Conservation (phyloP, 1,140 invertebrate species). For the Dreissena polymorpha region DNA sequence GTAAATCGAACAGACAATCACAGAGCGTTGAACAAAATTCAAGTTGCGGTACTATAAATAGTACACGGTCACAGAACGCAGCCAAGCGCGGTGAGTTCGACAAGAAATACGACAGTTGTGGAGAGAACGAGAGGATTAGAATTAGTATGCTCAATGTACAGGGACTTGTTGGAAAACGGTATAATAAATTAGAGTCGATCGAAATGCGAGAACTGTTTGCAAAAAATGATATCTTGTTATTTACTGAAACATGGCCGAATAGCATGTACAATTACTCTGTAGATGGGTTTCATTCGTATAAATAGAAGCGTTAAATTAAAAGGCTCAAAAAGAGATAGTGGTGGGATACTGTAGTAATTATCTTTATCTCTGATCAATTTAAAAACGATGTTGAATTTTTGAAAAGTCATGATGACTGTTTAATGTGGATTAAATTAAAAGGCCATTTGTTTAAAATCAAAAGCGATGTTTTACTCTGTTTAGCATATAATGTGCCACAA, state of each 20-base stretch:
- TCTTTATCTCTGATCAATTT: conserved; percentile 6
- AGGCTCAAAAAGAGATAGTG: conserved; percentile 17
- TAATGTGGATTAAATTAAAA: conserved; percentile 22
- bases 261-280: conserved; percentile 1
- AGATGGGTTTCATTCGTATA: conserved; percentile 6
- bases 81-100: conserved; percentile 10
- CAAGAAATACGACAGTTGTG: not conserved
- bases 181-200: conserved; percentile 22
- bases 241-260: conserved; percentile 27
- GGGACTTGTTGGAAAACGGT: conserved; percentile 14
- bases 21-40: no score
- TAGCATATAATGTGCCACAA: conserved; percentile 21
- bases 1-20: no score
- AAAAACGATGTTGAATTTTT: conserved; percentile 13
- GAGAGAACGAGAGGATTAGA: not conserved
- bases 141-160: conserved; percentile 31
- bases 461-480: conserved; percentile 13
- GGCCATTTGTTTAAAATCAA: not conserved
- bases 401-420: not conserved
- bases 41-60: not conserved
- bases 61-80: not conserved
- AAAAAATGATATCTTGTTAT: conserved; percentile 13
- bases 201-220: conserved; percentile 13
- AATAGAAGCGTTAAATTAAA: conserved; percentile 6
- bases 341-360: conserved; percentile 11